Conservation (phyloP, 2,797 vertebrate species). For the Enteromius treurensis region DNA sequence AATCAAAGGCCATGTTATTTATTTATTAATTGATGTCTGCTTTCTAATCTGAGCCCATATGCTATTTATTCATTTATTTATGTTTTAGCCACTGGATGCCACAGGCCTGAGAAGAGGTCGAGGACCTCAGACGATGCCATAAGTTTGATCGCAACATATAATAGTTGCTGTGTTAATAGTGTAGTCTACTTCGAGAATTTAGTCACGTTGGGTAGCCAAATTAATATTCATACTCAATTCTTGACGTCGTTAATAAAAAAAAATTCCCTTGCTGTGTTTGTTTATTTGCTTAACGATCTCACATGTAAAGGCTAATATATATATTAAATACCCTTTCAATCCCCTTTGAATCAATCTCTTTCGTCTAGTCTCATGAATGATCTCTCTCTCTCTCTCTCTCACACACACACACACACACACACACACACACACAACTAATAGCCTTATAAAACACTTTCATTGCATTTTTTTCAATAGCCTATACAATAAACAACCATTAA, state of each 20-base stretch:
- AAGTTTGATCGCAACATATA: too few species aligned
- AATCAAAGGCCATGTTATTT: too few species aligned
- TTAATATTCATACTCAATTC: background rate
- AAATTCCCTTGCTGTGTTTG: background rate
- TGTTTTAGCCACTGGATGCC: too few species aligned
- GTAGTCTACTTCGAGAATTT: background rate
- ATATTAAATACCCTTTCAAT: background rate
- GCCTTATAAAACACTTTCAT: background rate
- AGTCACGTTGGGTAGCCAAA: background rate
- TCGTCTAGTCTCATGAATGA: background rate
- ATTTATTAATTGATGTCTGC: background rate
- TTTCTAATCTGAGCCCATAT: background rate
- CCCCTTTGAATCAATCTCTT: background rate
- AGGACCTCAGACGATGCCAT: too few species aligned
- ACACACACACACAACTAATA: background rate
- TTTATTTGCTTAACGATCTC: background rate
- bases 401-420: background rate
- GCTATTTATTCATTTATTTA: background rate
- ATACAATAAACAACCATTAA: background rate
- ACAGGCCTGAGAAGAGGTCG: too few species aligned
- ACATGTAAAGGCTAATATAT: background rate
- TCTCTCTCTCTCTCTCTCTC: background rate
- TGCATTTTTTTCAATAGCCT: background rate
- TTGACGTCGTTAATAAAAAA: background rate
- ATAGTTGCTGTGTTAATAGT: too few species aligned